phyloP scores from a whole-genome alignment of 2,888 invertebrate species.

The Hydraecia micacea region DNA sequence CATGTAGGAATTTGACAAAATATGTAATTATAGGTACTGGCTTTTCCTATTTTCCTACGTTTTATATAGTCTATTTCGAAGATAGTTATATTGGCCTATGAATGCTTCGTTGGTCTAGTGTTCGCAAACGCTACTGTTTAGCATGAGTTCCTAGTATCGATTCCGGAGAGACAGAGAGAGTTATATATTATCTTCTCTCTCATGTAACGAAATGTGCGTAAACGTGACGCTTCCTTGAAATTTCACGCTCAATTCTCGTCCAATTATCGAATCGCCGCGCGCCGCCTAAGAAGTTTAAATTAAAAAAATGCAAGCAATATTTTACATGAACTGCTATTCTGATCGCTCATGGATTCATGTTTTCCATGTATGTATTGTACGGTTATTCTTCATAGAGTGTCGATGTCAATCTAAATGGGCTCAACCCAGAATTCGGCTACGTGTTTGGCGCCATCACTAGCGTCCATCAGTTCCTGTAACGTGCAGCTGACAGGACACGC shows the following conservation, averaged over 20 bases:
- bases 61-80: background rate
- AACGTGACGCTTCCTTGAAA: background rate
- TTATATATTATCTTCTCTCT: background rate
- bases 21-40: background rate
- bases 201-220: background rate
- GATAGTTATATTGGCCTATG: background rate
- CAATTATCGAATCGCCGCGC: background rate
- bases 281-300: too few species aligned
- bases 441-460: too few species aligned
- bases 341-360: background rate
- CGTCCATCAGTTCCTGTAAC: too few species aligned
- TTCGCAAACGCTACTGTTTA: too few species aligned
- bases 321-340: background rate
- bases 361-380: too few species aligned
- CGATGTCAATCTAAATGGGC: too few species aligned
- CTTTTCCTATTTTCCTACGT: background rate
- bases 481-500: too few species aligned
- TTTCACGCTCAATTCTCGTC: background rate
- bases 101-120: too few species aligned
- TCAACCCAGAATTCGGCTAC: too few species aligned
- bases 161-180: background rate
- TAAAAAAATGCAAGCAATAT: background rate
- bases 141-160: too few species aligned
- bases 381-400: too few species aligned
- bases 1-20: background rate